Base-by-base conservation (phyloP, 2,888 invertebrate species). In the Sinodicranocentrus sp. region DNA sequence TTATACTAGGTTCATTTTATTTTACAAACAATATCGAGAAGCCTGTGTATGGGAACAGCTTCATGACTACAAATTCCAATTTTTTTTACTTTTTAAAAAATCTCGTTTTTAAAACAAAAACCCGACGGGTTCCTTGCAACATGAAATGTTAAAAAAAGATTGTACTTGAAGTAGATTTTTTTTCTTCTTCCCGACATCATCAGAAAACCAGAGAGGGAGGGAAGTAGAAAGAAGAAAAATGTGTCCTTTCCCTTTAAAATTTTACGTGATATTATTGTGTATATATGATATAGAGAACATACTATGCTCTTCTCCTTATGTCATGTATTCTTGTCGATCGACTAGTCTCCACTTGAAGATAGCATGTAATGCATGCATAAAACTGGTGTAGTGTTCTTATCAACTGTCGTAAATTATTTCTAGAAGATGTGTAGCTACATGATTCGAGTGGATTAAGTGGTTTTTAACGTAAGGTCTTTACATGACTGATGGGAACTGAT, bases 371-470 rank as follows among this genome's bases (percentile, higher is more conserved):
- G 63, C 63, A 63, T 63, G 63, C 63, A 63, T 63, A 63, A 63
- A 63, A 63, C 33, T 63, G 28, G 63, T 63, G 63, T 63, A 63
- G 63, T 63, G 63, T 23, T 57, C 57, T 57, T 71, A 54, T 71
- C 57, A 71, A 39, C 23, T 23, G 71, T 71, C 71, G 57, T 71
- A 71, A 71, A 71, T 71, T 71, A 71, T 71, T 57, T 71, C 23
- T 57, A 71, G 71, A 21, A 71, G 57, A 71, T 71, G 67, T 67
- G 63, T 44, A 43, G 23, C 19, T 43, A 67, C 54, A 71, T 71
- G 57, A 33, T 71, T 71, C 71, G 33, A 71, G 57, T 71, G 71
- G 54, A 71, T 57, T 71, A 71, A 71, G 67, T 57, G 71, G 71
- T 57, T 71, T 57, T 57, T 71, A 71, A 71, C 57, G 28, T 71